Evolutionary conservation across 2,797 vertebrate species (phyloP), one percentile per base, ranked within the genome.

Genomic region (Phoxinus dragarum): DNA sequence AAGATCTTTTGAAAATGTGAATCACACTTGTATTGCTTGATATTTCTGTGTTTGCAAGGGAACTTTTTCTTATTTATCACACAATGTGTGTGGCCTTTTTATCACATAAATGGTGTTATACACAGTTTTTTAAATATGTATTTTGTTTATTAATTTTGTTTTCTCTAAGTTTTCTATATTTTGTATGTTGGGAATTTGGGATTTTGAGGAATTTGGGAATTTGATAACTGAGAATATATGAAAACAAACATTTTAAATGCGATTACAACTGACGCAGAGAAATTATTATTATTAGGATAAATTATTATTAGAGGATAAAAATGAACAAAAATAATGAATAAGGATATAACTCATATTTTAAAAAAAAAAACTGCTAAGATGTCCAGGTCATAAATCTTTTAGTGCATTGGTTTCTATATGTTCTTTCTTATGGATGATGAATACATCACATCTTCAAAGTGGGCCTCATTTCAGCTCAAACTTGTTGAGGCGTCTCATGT

Each of bases 401-500:
- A 7, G 23, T 64, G 36, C 12, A 61, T 5, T 27, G 49, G 42
- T 85, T 76, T 9, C 27, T 72, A 23, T 19, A 73, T 75, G 74
- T 8, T 52, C 67, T 42, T 40, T 84, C 19, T 79, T 44, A 12
- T 84, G 66, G 12, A 47, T 84, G 72, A 82, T 73, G 47, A n/a
- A 61, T 27, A 17, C n/a, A 67, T 82, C n/a, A 54, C 59, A 75
- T 84, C 73, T 78, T 44, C n/a, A 82, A 31, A 75, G 27, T 67
- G 9, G 38, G 64, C 54, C n/a, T 80, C 27, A 16, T 47, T 52
- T 52, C 40, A 81, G 76, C 81, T 82, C 44, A 54, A 56, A 88
- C 86, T 56, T 82, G 61, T 89, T 82, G 36, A 80, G 47, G 6
- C n/a, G 5, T 76, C 72, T 77, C 9, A 76, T 40, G 52, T 72